Evolutionary conservation across 1,140 invertebrate genomes (phyloP).

Genomic region (Belonocnema kinseyi): DNA sequence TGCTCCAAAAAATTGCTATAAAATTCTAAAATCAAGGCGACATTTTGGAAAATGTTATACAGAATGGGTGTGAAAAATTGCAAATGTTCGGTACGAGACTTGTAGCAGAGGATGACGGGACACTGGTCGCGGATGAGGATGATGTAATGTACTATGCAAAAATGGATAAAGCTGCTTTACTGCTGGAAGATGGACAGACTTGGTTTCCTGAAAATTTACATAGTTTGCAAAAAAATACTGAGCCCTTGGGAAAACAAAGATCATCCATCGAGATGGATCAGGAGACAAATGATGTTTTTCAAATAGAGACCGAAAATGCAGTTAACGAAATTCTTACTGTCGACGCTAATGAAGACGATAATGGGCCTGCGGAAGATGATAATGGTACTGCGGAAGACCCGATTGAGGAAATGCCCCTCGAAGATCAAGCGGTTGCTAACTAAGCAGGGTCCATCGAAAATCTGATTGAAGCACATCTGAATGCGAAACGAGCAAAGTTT

Average conservation of each 20-base stretch:
- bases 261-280: no score
- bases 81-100: neutral
- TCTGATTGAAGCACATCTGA: neutral
- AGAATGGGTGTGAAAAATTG: neutral
- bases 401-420: no score
- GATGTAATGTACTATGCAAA: neutral
- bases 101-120: constrained; percentile 1
- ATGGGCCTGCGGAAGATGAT: no score
- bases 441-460: neutral
- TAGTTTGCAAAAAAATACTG: no score
- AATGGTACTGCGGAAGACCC: no score
- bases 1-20: neutral
- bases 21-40: neutral
- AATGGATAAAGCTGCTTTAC: neutral
- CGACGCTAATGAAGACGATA: no score
- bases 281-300: no score
- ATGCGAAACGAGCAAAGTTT: neutral
- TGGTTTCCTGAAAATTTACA: no score
- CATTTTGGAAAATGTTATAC: neutral
- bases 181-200: neutral
- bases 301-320: no score
- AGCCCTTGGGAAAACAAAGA: no score
- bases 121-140: neutral
- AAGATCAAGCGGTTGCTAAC: no score
- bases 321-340: no score